Evolutionary conservation across 2,888 invertebrate species (phyloP).

Genomic region (Scrobipalpa costella): DNA sequence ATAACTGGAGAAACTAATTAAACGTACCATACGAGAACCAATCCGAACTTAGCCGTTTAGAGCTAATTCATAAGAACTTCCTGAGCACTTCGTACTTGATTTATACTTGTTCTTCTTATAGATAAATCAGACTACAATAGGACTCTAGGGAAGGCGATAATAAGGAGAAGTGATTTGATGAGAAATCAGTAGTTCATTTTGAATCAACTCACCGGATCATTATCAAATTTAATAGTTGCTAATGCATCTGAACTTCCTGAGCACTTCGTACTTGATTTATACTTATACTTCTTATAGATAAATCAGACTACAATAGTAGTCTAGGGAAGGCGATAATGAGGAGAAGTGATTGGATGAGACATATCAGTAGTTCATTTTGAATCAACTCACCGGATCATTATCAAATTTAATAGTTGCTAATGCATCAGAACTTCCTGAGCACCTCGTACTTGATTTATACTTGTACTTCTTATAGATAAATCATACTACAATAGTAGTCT

Average conservation of each 20-base stretch:
- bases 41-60: slow-evolving; percentile 36
- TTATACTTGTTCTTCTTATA: slow-evolving; percentile 77
- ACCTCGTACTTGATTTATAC: slow-evolving; percentile 79
- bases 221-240: too few relatives aligned
- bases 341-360: not conserved
- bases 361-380: not conserved
- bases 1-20: slow-evolving; percentile 16
- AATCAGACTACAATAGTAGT: slow-evolving; percentile 76
- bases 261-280: slow-evolving; percentile 79
- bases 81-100: slow-evolving; percentile 76
- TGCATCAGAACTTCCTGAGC: slow-evolving; percentile 53
- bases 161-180: not conserved
- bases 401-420: too few relatives aligned
- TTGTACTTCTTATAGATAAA: slow-evolving; percentile 77
- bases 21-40: slow-evolving; percentile 25
- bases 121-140: slow-evolving; percentile 78
- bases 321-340: slow-evolving; percentile 40
- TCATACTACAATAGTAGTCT: slow-evolving; percentile 73
- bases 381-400: too few relatives aligned
- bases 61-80: slow-evolving; percentile 49
- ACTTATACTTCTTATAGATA: slow-evolving; percentile 76
- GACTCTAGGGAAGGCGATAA: slow-evolving; percentile 50
- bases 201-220: too few relatives aligned
- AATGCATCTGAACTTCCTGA: slow-evolving; percentile 51
- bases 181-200: not conserved